Evolutionary conservation across 1,140 invertebrate species (phyloP), one percentile per base, ranked within the genome.

Genomic region (Drosophila sp.): DNA sequence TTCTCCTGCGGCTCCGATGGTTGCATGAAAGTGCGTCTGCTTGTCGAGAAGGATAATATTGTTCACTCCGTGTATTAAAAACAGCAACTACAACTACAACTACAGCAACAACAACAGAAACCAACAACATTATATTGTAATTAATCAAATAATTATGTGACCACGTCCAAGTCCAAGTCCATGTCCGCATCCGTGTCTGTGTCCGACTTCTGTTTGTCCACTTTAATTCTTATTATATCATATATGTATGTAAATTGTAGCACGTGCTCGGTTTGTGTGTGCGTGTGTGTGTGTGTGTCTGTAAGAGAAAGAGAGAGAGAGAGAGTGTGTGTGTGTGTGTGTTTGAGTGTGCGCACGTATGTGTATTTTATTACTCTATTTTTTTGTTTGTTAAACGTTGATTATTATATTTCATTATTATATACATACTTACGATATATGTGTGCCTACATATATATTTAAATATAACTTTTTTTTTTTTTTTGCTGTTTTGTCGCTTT

Each of bases 1-100:
- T 99, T 98, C 93, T 99, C 98, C 1, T 99, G 98, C 92, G 99
- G 99, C 58, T 98, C 98, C 34, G 99, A 99, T 93, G 98, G 98
- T 76, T 99, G 98, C 41, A 97, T 99, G 95, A 99, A 99, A 94
- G 96, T 99, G 80, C 94, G 98, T 73, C 95, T 97, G 91, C 93
- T 99, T 76, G 97, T 97, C 51, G 90, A 91, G 61, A 91, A 90
- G 66, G 90, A 91, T 61, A 90, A 87, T 45, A 89, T 91, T 69
- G 87, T 91, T 27, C 90, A 91, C 41, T 78, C 90, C 8, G 58
- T 91, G 72, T 91, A 91, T 89, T 91, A 81, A 84, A 84, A 48
- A 73, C 45, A 67, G 38, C 13, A 36, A 53, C 21, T 2, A 61
- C 8, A 34, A 48, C 43, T 48, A 13, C 5, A 34, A 62, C 41